Percentiles rank a stretch among this genome's conserved stretches.
These are phyloP conservation scores for Malurus leucopterus DNA, from an alignment of 2,797 vertebrate species.

Conservation along the genomic window DNA sequence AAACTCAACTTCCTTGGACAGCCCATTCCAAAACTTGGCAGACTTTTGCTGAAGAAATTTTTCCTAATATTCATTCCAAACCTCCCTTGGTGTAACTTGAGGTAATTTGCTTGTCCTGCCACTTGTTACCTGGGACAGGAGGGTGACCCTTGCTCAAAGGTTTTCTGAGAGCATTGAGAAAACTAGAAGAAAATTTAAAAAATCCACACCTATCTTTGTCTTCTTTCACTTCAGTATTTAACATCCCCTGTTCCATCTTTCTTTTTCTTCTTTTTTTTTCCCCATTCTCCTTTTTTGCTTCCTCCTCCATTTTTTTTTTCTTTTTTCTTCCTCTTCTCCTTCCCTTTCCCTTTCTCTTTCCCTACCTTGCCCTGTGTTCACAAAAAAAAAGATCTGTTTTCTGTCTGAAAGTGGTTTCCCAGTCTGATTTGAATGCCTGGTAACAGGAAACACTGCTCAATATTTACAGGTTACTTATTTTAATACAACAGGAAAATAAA, in stretches of 20 bases:
- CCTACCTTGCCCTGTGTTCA: background rate
- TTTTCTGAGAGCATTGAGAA: background rate
- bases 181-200: background rate
- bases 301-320: rapidly evolving
- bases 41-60: too few species aligned
- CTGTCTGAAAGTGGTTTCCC: background rate
- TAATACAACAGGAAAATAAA: background rate
- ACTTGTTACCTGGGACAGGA: too few species aligned
- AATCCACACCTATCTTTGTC: background rate
- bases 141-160: background rate
- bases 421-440: background rate
- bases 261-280: rapidly evolving
- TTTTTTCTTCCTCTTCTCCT: background rate
- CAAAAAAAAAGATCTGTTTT: background rate
- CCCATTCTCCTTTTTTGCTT: rapidly evolving
- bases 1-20: background rate
- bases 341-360: background rate
- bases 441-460: background rate
- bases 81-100: too few species aligned
- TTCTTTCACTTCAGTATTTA: background rate
- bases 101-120: too few species aligned
- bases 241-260: rapidly evolving
- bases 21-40: too few species aligned
- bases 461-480: background rate
- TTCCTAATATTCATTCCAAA: too few species aligned